Base-by-base conservation (phyloP, 2,113 vertebrate genomes). In the Entelurus aequoreus region DNA sequence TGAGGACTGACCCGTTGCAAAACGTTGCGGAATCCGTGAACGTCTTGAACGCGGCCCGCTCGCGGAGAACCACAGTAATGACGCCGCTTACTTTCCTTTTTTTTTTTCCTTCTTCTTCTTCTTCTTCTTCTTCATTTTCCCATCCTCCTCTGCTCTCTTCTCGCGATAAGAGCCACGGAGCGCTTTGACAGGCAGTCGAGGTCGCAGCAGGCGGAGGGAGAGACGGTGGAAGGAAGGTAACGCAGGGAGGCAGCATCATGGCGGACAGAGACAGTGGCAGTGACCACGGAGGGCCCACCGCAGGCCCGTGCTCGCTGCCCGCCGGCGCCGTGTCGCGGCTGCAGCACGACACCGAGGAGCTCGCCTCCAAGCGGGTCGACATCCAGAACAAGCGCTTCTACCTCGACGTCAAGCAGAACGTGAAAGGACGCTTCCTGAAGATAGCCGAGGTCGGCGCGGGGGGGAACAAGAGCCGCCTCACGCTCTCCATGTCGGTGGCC, bases 301-400 rank as follows among this genome's bases (percentile, higher is more conserved):
- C 91, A 85, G 92, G 93, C 86, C 90, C 91, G 76, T 90, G 92
- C 87, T 92, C 91, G 82, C 87, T 92, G 85, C 90, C 92, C 75
- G 88, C 87, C 71, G 89, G 89, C 66, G 90, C 91, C 85, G 90
- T 91, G 72, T 92, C 93, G 65, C 91, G 93, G 74, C 92, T 94
- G 84, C 94, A 97, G 86, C 94, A 97, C 78, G 94, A 97, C 89
- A 97, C 94, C 68, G 94, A 97, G 88, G 94, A 96, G 90, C 93
- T 96, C 82, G 94, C 94, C 58, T 96, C 94, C 19, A 96, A 96
- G 87, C 93, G 94, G 54, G 92, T 96, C 84, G 94, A 96, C 92
- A 96, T 96, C 84, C 94, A 96, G 88, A 96, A 96, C 90, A 96
- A 96, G 82, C 94, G 94, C 84, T 97, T 97, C 87, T 97, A 97